Base-by-base conservation (phyloP, 2,888 invertebrate species). In the Macaria notata region DNA sequence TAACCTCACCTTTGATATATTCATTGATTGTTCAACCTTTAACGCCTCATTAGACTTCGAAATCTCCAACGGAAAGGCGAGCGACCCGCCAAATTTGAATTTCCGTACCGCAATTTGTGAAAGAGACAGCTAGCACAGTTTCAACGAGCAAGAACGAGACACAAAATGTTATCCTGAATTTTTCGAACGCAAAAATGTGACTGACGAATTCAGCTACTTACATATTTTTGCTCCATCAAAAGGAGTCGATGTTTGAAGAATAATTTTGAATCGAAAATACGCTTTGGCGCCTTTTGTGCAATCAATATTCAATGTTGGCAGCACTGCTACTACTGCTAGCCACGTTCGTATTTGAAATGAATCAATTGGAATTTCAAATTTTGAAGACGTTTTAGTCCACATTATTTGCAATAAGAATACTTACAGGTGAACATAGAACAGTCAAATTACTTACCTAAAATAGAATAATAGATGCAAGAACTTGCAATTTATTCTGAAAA, bases 251-350 rank as follows among this genome's bases (percentile, higher is more conserved):
- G 76, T 80, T 73, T 81, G 77, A 75, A 72, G 89, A 92, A 92
- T 90, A 88, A 88, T 88, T 90, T 89, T 84, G 86, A 88, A 92
- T 92, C 83, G 89, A 90, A 79, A 92, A 92, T 92, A 92, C 92
- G 92, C 91, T 92, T 84, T 83, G 83, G 81, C 86, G 85, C 88
- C 91, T 92, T 92, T 92, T 92, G 92, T 88, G 81, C 91, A 92
- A 92, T 92, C 92, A 92, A 92, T 92, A 92, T 88, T 90, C 90
- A 84, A 88, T 88, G 89, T 86, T 87, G 86, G 80, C 83, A 79
- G 74, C 78, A 79, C 82, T 79, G 78, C 73, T 78, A 79, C 74
- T 78, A 79, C 82, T 79, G 78, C 73, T 78, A 72, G 77, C 70
- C 70, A 76, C 77, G 74, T 81, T 83, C 79, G 83, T 84, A 81